Percentiles rank a stretch among this genome's conserved stretches.
phyloP scores from a whole-genome alignment of 2,113 vertebrate genomes.

The Microcebus griseorufus region DNA sequence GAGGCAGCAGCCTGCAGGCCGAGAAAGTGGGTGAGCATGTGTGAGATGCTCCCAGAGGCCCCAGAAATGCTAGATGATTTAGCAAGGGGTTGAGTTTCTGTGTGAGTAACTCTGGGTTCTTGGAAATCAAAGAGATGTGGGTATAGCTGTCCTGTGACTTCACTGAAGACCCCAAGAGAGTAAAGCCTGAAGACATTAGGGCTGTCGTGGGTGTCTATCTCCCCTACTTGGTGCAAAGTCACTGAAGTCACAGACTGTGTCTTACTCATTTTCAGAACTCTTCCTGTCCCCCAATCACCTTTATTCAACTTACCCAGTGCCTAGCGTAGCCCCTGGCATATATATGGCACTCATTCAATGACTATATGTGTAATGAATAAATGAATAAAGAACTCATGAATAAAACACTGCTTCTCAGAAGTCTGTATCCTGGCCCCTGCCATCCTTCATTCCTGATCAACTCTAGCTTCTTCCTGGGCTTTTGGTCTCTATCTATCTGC shows the following conservation, averaged over 20 bases:
- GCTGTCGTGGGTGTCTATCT: not conserved
- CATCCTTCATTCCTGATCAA: slow-evolving; percentile 48
- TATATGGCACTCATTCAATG: not conserved
- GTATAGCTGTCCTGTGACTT: not conserved
- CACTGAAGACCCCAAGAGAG: not conserved
- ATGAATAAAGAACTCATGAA: not conserved
- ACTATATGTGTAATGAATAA: slow-evolving; percentile 14
- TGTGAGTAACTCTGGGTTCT: not conserved
- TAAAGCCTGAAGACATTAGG: not conserved
- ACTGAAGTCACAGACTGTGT: not conserved
- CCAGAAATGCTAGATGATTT: not conserved
- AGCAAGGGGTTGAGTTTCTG: not conserved
- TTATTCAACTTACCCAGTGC: not conserved
- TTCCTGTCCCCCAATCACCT: not conserved
- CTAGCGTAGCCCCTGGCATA: not conserved
- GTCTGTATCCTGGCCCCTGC: not conserved
- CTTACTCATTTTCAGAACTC: not conserved
- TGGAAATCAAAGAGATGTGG: not conserved
- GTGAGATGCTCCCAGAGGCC: not conserved
- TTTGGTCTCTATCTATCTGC: slow-evolving; percentile 31
- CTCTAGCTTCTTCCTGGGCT: not conserved
- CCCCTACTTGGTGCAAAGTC: not conserved
- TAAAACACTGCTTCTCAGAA: not conserved
- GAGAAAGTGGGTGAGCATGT: not conserved
- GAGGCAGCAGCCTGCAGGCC: not conserved